Evolutionary conservation across 2,113 vertebrate species (phyloP), one percentile per base, ranked within the genome.

Genomic region (Labrus mixtus): DNA sequence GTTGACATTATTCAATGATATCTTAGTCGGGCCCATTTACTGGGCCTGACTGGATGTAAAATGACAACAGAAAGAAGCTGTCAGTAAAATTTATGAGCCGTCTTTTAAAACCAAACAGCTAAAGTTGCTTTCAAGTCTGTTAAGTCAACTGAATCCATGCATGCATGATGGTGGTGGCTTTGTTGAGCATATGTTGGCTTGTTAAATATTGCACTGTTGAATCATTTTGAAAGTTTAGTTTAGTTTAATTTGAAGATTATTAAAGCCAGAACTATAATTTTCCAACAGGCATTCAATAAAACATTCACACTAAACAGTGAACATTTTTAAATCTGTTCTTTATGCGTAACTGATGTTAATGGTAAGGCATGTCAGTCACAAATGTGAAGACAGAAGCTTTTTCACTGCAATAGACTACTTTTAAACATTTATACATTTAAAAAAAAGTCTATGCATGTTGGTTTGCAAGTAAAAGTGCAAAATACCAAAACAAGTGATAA

Each of bases 81-180:
- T 78, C 76, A 68, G 68, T 50, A 37, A 74, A 74, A 74, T 53
- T 69, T 51, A 2, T 3, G 7, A 69, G 68, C 41, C 10, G 19
- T 20, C 51, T 64, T 48, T 46, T 29, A 29, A 77, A 73, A 75
- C 50, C 15, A 37, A 78, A 66, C 68, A 8, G 39, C 11, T 48
- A 25, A 64, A 66, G 63, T 33, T 48, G 29, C 57, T 54, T 79
- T 74, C 4, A 10, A 53, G 20, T 63, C 10, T 0, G 1, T 53
- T 6, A 0, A 60, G 22, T 68, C 10, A 63, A 17, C 54, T 46
- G 60, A 22, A 68, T 23, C 48, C 6, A 2, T 39, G 33, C 25
- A 16, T 55, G 13, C 36, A 53, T 46, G 59, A 25, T 53, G 63
- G 50, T 56, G 33, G 0, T 13, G 22, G 39, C 20, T 60, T 33